These are phyloP conservation scores for Strix uralensis DNA, from an alignment of 2,113 vertebrate genomes.

Conservation along the genomic window DNA sequence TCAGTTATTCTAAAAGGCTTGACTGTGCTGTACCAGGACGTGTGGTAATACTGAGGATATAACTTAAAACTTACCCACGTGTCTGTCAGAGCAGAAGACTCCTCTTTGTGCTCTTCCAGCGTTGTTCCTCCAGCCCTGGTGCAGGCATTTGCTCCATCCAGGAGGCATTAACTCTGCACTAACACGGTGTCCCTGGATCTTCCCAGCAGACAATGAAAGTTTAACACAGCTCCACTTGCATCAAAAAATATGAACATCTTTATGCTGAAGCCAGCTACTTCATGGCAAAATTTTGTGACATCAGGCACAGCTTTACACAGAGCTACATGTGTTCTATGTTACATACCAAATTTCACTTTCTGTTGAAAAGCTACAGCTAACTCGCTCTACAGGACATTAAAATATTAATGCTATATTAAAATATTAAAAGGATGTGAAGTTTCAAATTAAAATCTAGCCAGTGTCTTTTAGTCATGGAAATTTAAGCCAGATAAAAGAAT, in stretches of 20 bases:
- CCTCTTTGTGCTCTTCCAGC: background rate
- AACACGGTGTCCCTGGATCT: background rate
- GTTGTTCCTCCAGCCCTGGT: background rate
- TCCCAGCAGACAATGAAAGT: background rate
- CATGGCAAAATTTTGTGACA: background rate
- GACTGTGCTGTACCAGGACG: too few species aligned
- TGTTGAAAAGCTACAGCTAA: background rate
- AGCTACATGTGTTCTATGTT: background rate
- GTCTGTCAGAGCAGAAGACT: background rate
- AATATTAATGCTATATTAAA: background rate
- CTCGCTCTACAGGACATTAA: background rate
- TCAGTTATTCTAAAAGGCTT: background rate
- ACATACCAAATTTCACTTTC: background rate
- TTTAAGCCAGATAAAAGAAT: background rate
- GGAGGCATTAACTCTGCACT: rapidly evolving
- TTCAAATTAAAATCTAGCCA: constrained; percentile 1
- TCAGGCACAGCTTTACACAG: background rate
- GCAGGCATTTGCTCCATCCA: background rate
- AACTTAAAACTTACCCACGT: rapidly evolving
- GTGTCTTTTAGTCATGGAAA: background rate
- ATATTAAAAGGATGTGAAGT: background rate
- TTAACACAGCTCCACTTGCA: background rate
- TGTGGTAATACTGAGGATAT: too few species aligned
- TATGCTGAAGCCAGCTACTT: background rate
- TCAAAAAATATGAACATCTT: background rate